phyloP scores from a whole-genome alignment of 2,888 invertebrate species.

The Isoperla grammatica region DNA sequence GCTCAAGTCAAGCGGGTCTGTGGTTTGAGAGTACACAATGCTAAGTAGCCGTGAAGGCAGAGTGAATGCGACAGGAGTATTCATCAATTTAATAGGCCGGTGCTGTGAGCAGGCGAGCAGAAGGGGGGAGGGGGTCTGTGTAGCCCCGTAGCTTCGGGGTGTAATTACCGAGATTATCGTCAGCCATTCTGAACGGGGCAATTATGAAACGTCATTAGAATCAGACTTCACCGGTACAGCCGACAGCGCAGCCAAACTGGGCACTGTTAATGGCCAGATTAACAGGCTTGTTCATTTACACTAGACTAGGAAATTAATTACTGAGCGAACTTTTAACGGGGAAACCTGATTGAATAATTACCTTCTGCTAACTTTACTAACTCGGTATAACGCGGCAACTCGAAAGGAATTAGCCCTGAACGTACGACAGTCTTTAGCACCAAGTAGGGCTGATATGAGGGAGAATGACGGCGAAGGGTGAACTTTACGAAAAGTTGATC shows the following conservation, averaged over 20 bases:
- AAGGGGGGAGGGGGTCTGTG: neutral
- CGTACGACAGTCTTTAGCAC: too few species aligned
- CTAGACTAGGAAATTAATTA: neutral
- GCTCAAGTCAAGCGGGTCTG: neutral
- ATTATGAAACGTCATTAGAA: conserved; percentile 29
- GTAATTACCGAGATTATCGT: conserved; percentile 22
- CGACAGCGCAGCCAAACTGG: conserved; percentile 11
- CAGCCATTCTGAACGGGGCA: conserved; percentile 27
- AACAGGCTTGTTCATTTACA: neutral
- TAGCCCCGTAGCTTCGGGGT: neutral
- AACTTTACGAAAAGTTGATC: too few species aligned
- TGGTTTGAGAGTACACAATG: neutral
- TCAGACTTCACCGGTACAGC: conserved; percentile 17
- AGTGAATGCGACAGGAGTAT: conserved; percentile 15
- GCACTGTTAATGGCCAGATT: neutral
- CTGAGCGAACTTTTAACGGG: too few species aligned
- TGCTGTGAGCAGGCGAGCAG: neutral
- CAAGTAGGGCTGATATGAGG: too few species aligned
- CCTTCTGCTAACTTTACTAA: too few species aligned
- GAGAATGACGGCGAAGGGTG: too few species aligned
- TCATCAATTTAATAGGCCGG: conserved; percentile 23
- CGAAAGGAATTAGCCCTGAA: too few species aligned
- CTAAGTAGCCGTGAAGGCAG: neutral
- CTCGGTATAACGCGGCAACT: too few species aligned
- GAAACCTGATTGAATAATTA: too few species aligned